Percentiles rank a stretch among this genome's conserved stretches.
These are phyloP conservation scores for Podarcis muralis DNA, from an alignment of 2,113 vertebrate genomes.

Conservation along the genomic window DNA sequence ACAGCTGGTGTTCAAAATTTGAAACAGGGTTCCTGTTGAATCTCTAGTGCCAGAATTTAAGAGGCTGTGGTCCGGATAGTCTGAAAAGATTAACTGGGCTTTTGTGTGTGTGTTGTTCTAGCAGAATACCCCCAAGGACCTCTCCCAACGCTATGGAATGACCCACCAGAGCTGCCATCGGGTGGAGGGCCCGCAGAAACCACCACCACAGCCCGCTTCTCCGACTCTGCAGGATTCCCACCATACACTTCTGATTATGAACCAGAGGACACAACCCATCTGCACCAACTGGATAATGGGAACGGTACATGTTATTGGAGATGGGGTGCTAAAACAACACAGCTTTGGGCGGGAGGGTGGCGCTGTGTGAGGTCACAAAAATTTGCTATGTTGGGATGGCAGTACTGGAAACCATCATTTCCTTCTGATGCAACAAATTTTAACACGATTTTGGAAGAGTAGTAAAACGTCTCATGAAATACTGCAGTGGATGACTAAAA, in stretches of 20 bases:
- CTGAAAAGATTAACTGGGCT: fast-evolving
- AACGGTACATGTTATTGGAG: constrained; percentile 64
- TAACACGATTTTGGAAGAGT: too few relatives aligned
- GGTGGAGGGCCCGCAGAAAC: constrained; percentile 83
- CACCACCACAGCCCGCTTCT: constrained; percentile 69
- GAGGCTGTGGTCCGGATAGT: background rate
- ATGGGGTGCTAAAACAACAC: background rate
- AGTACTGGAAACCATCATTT: background rate
- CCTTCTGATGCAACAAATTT: background rate
- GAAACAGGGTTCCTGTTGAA: too few relatives aligned
- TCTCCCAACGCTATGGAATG: constrained; percentile 80
- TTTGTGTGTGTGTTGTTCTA: constrained; percentile 47
- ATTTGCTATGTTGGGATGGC: background rate
- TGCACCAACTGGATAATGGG: constrained; percentile 71
- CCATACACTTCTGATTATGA: constrained; percentile 73
- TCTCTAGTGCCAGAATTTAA: background rate
- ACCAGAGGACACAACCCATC: constrained; percentile 79
- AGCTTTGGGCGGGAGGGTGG: background rate
- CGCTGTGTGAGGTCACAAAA: background rate
- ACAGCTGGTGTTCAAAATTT: too few relatives aligned
- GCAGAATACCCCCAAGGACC: constrained; percentile 72
- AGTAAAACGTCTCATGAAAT: too few relatives aligned
- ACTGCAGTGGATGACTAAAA: too few relatives aligned
- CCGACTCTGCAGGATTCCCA: constrained; percentile 70
- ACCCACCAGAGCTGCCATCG: constrained; percentile 86